Evolutionary conservation across 2,113 vertebrate species (phyloP).

Genomic region (Pardalotus punctatus): DNA sequence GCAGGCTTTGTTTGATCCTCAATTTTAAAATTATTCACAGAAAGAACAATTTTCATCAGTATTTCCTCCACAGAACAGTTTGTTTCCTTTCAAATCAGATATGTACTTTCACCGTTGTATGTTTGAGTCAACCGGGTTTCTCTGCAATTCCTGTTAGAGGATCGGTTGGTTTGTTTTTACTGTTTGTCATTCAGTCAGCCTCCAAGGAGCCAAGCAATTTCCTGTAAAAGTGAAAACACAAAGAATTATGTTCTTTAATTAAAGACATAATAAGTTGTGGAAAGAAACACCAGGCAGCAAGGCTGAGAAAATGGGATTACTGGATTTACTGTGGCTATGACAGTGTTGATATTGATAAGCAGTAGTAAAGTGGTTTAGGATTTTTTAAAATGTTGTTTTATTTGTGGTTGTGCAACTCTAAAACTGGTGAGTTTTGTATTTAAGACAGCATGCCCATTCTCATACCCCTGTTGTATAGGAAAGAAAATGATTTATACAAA

Average conservation of each 20-base stretch:
- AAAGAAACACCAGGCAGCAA: background rate
- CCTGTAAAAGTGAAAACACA: conserved; percentile 28
- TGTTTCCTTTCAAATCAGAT: background rate
- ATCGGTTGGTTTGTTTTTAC: conserved; percentile 17
- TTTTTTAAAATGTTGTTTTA: background rate
- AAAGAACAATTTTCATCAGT: background rate
- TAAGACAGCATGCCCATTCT: background rate
- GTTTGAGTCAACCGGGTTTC: background rate
- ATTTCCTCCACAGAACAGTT: background rate
- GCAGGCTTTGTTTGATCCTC: background rate
- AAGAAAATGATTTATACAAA: background rate
- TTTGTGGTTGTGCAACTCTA: background rate
- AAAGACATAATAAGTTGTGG: background rate
- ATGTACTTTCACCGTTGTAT: background rate
- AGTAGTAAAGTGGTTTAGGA: background rate
- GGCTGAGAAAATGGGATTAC: background rate
- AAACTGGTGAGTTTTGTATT: background rate
- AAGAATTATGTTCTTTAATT: conserved; percentile 21
- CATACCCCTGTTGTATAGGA: background rate
- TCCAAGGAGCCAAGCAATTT: conserved; percentile 6
- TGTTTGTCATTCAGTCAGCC: background rate
- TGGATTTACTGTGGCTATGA: background rate
- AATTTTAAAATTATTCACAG: background rate
- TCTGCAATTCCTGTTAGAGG: background rate
- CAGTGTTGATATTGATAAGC: background rate